Conservation (phyloP, 2,797 vertebrate species). For the Stomatorhinus walkeri region DNA sequence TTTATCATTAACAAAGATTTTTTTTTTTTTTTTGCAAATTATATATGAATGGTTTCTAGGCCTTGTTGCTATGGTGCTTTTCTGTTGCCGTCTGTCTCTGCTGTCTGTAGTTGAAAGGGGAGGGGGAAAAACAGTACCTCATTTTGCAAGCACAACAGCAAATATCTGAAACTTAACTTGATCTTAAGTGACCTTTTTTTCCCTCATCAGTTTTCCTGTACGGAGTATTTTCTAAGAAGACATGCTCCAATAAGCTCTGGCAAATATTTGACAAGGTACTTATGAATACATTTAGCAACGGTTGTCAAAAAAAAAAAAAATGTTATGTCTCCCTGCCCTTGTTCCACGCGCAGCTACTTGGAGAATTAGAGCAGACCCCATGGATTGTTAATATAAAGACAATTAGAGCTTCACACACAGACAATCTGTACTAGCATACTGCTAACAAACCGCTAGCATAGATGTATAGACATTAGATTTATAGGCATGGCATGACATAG, state of each 20-base stretch:
- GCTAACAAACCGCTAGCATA: background rate
- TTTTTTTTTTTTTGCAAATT: constrained; percentile 5
- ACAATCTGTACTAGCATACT: background rate
- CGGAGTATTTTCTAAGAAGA: background rate
- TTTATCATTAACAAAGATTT: constrained; percentile 8
- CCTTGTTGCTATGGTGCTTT: constrained; percentile 17
- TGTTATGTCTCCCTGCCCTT: background rate
- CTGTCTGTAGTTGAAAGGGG: background rate
- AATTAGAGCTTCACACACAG: background rate
- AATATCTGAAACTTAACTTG: constrained; percentile 11
- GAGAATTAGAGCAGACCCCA: background rate
- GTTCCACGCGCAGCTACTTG: background rate
- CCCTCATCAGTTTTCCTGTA: background rate
- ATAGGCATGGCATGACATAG: background rate
- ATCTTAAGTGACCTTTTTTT: background rate
- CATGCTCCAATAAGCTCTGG: constrained; percentile 6
- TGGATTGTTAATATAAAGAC: background rate
- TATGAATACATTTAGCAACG: constrained; percentile 21
- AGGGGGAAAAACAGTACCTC: background rate
- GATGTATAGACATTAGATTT: background rate
- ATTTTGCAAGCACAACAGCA: background rate
- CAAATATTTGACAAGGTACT: constrained; percentile 32
- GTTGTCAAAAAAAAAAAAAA: background rate
- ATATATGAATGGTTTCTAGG: constrained; percentile 19
- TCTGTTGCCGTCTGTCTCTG: constrained; percentile 1